phyloP scores from a whole-genome alignment of 2,888 invertebrate species.

The Oscheius sp. region DNA sequence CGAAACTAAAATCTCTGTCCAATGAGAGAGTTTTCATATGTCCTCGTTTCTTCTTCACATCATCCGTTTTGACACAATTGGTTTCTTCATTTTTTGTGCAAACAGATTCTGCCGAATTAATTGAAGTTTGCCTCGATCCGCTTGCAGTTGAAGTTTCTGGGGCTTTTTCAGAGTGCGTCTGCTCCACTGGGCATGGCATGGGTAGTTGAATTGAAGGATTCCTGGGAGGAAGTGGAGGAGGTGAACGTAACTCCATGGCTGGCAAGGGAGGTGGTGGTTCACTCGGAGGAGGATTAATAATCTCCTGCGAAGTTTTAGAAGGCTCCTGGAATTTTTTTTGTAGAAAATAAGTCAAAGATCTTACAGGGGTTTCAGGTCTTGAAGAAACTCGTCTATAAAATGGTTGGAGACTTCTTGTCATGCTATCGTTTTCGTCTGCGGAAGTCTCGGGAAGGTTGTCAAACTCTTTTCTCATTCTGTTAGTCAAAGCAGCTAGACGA shows the following conservation, averaged over 20 bases:
- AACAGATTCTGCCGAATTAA: conserved; percentile 34
- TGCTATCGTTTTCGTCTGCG: conserved; percentile 46
- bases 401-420: conserved; percentile 53
- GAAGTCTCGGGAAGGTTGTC: conserved; percentile 40
- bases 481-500: conserved; percentile 45
- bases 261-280: conserved; percentile 40
- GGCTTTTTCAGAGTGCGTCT: conserved; percentile 35
- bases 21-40: conserved; percentile 70
- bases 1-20: conserved; percentile 67
- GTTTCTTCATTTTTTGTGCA: background rate
- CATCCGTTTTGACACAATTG: background rate
- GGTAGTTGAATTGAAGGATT: conserved; percentile 57
- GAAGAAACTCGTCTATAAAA: conserved; percentile 50
- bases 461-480: conserved; percentile 59
- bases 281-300: conserved; percentile 29
- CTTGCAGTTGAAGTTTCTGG: background rate
- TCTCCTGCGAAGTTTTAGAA: conserved; percentile 24
- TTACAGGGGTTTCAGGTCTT: conserved; percentile 41
- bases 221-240: conserved; percentile 60
- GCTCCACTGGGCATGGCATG: conserved; percentile 41
- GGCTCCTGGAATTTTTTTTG: background rate
- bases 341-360: background rate
- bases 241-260: conserved; percentile 40
- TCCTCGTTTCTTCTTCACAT: conserved; percentile 49
- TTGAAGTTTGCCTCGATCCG: conserved; percentile 11